Conservation (phyloP, 2,113 vertebrate species). For the Hassar affinis region DNA sequence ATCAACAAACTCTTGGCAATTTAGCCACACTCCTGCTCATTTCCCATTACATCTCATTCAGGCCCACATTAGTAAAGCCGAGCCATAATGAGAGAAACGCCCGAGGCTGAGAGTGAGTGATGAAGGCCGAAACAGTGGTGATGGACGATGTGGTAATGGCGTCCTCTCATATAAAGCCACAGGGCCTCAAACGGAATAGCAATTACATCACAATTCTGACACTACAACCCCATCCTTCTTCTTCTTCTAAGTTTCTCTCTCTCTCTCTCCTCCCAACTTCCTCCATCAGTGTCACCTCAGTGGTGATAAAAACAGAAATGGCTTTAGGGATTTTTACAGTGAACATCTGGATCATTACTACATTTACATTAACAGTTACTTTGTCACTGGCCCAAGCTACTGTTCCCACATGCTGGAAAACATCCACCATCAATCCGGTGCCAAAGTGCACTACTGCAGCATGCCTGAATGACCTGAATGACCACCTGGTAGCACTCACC, state of each 20-base stretch:
- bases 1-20: conserved; percentile 6
- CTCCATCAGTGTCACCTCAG: not conserved
- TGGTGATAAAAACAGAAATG: not conserved
- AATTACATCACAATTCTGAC: conserved; percentile 26
- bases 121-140: not conserved
- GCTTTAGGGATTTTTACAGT: conserved; percentile 6
- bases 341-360: conserved; percentile 15
- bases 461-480: too few relatives aligned
- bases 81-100: conserved; percentile 2
- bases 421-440: too few relatives aligned
- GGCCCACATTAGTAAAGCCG: not conserved
- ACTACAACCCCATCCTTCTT: conserved; percentile 16
- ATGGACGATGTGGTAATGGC: conserved; percentile 25
- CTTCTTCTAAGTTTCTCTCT: conserved; percentile 16
- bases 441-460: too few relatives aligned
- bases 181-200: conserved; percentile 9
- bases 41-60: not conserved
- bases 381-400: too few relatives aligned
- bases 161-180: conserved; percentile 18
- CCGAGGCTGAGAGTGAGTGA: conserved; percentile 11
- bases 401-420: too few relatives aligned
- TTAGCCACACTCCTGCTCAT: not conserved
- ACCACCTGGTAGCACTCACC: too few relatives aligned
- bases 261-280: not conserved
- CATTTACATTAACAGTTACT: not conserved